Evolutionary conservation across 2,113 vertebrate species (phyloP).

Genomic region (Spheniscus mendiculus): DNA sequence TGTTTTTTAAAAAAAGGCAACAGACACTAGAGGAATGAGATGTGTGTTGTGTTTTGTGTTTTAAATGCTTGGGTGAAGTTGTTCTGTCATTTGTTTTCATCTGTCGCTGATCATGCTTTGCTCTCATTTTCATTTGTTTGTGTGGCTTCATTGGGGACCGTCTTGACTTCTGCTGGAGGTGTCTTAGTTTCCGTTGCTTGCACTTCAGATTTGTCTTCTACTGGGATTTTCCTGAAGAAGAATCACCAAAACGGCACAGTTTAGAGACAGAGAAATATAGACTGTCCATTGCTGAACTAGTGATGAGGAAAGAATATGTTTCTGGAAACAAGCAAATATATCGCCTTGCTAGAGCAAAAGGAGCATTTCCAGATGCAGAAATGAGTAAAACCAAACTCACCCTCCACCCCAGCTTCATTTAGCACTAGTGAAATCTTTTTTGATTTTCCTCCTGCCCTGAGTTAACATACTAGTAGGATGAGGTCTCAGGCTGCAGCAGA

Average conservation of each 20-base stretch:
- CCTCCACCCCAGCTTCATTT: accelerated
- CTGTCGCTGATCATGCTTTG: constrained; percentile 88
- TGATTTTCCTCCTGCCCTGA: not conserved
- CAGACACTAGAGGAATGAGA: constrained; percentile 91
- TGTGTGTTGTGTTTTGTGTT: constrained; percentile 65
- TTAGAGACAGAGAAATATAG: constrained; percentile 16
- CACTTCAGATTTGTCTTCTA: constrained; percentile 82
- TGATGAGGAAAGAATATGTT: accelerated
- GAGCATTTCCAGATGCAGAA: not conserved
- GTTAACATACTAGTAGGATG: not conserved
- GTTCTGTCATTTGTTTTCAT: constrained; percentile 69
- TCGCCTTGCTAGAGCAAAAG: accelerated
- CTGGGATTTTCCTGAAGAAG: constrained; percentile 82
- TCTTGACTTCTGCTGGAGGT: constrained; percentile 82
- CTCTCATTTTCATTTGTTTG: constrained; percentile 87
- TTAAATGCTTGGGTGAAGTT: constrained; percentile 78
- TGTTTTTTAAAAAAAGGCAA: constrained; percentile 81
- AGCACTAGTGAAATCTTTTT: accelerated
- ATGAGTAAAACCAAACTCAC: accelerated
- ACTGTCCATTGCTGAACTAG: accelerated
- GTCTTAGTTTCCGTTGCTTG: constrained; percentile 84
- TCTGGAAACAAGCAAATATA: not conserved
- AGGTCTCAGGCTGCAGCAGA: not conserved
- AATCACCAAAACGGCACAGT: not conserved
- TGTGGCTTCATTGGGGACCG: constrained; percentile 89